Evolutionary conservation across 1,140 invertebrate species (phyloP).

Genomic region (Drosophila mojavensis): DNA sequence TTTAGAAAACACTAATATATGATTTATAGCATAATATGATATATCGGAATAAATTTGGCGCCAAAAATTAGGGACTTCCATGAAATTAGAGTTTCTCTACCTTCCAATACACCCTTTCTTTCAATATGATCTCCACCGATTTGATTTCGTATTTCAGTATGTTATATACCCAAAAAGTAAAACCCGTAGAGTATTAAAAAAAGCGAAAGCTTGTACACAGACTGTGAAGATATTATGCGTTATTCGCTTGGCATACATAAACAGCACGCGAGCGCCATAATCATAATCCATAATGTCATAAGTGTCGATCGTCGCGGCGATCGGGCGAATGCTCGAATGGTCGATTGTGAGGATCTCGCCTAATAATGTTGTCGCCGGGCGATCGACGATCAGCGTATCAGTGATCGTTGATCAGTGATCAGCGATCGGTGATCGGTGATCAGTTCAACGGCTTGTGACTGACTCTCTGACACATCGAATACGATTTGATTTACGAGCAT

Average conservation of each 20-base stretch:
- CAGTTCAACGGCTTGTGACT: slow-evolving; percentile 76
- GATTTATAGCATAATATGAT: too few relatives aligned
- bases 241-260: slow-evolving; percentile 76
- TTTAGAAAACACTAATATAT: too few relatives aligned
- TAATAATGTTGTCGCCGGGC: slow-evolving; percentile 43
- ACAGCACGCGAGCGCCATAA: slow-evolving; percentile 81
- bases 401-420: slow-evolving; percentile 59
- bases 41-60: too few relatives aligned
- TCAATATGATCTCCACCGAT: too few relatives aligned
- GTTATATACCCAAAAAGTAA: neutral
- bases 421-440: slow-evolving; percentile 50
- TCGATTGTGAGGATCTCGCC: slow-evolving; percentile 45
- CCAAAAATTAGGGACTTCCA: too few relatives aligned
- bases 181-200: slow-evolving; percentile 28
- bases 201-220: slow-evolving; percentile 38
- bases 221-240: slow-evolving; percentile 49
- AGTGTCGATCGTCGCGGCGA: slow-evolving; percentile 49
- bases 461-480: slow-evolving; percentile 56
- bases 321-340: slow-evolving; percentile 41
- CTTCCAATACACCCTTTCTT: too few relatives aligned
- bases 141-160: too few relatives aligned
- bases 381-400: slow-evolving; percentile 39
- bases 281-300: slow-evolving; percentile 78
- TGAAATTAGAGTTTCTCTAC: too few relatives aligned
- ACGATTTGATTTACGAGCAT: slow-evolving; percentile 50